Evolutionary conservation across 2,113 vertebrate genomes (phyloP).

Genomic region (Upupa epops): DNA sequence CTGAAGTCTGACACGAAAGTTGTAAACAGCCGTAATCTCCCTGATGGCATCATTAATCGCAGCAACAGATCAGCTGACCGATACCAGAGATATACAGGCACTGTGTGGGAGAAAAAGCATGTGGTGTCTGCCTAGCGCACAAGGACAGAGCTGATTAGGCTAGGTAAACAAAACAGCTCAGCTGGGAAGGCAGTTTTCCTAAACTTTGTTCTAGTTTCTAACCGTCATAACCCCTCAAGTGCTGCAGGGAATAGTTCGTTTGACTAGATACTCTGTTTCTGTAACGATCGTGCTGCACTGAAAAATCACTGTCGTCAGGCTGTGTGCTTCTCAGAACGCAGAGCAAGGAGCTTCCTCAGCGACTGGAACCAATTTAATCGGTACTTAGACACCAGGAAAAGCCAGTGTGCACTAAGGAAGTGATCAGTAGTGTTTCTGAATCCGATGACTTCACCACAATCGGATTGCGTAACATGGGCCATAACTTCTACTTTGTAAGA

Average conservation of each 20-base stretch:
- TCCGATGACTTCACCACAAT: not conserved
- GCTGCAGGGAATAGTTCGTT: not conserved
- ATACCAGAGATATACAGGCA: not conserved
- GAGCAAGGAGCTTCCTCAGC: not conserved
- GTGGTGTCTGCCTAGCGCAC: not conserved
- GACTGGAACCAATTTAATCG: not conserved
- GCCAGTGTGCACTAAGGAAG: not conserved
- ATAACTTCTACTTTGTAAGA: not conserved
- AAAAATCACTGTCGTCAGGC: not conserved
- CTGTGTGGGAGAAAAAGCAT: not conserved
- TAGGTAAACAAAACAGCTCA: not conserved
- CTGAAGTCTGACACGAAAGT: not conserved
- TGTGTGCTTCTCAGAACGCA: not conserved
- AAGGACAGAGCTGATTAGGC: not conserved
- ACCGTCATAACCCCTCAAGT: not conserved
- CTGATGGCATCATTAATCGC: not conserved
- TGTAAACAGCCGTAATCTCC: not conserved
- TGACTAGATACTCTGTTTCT: not conserved
- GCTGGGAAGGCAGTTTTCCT: not conserved
- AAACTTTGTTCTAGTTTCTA: not conserved
- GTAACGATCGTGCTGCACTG: accelerated
- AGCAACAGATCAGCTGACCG: not conserved
- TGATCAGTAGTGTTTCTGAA: not conserved
- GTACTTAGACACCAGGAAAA: not conserved
- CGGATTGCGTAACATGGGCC: not conserved